Percentiles rank a stretch among this genome's conserved stretches.
Conservation (phyloP, 1,140 invertebrate species). For the Bicyclus anynana region DNA sequence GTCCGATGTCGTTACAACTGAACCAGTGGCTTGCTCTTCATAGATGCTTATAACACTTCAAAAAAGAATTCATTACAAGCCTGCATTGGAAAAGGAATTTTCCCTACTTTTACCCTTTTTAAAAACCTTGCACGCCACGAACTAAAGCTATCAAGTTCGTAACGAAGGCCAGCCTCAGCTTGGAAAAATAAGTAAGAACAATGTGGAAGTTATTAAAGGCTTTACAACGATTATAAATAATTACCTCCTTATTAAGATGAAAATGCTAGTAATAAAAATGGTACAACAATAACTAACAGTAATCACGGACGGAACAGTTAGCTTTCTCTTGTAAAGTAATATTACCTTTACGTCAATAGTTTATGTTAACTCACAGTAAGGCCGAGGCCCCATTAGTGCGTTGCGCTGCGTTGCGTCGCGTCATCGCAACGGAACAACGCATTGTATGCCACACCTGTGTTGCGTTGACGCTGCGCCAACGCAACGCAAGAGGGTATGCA, state of each 20-base stretch:
- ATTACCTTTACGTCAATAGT: conserved; percentile 22
- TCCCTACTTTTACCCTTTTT: not conserved
- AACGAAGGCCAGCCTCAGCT: not conserved
- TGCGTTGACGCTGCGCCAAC: too few relatives aligned
- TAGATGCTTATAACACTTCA: too few relatives aligned
- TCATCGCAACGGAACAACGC: too few relatives aligned
- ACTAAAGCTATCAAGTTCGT: not conserved
- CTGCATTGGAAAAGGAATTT: too few relatives aligned
- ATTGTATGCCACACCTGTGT: too few relatives aligned
- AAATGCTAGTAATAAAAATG: conserved; percentile 22
- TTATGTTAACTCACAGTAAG: conserved; percentile 19
- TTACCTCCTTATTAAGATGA: conserved; percentile 18
- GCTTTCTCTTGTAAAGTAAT: conserved; percentile 25
- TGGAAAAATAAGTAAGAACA: not conserved
- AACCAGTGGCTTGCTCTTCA: too few relatives aligned
- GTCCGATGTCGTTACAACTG: too few relatives aligned
- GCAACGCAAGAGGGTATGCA: too few relatives aligned
- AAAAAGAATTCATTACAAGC: too few relatives aligned
- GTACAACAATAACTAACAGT: conserved; percentile 25
- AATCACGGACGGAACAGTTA: conserved; percentile 17
- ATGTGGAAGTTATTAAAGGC: conserved; percentile 10
- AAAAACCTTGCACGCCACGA: too few relatives aligned
- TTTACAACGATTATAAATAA: conserved; percentile 8
- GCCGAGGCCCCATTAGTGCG: too few relatives aligned
- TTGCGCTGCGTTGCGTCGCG: too few relatives aligned